Conservation (phyloP, 2,113 vertebrate genomes). For the Hippolais icterina region DNA sequence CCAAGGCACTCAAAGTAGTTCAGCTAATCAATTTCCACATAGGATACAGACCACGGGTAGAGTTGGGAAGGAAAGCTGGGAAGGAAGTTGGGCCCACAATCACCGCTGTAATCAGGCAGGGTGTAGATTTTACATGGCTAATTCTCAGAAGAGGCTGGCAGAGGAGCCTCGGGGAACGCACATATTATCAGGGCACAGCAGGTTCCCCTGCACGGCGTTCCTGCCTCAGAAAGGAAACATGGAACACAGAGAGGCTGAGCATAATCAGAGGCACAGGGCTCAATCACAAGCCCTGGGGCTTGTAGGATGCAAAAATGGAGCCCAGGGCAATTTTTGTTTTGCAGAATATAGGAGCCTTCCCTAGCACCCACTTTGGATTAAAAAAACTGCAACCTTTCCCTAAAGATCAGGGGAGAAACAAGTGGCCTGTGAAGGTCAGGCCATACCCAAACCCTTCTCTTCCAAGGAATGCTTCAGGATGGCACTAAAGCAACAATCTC, state of each 20-base stretch:
- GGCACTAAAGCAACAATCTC: not conserved
- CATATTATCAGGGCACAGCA: not conserved
- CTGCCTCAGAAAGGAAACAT: not conserved
- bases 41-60: not conserved
- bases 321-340: not conserved
- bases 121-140: not conserved
- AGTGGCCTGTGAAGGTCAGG: not conserved
- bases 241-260: not conserved
- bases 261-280: not conserved
- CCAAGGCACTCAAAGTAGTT: not conserved
- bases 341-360: not conserved
- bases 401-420: not conserved
- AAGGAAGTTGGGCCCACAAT: not conserved
- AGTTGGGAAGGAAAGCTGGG: not conserved
- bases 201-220: not conserved
- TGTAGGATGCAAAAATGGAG: not conserved
- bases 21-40: not conserved
- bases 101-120: not conserved
- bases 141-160: not conserved
- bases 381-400: not conserved
- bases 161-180: not conserved
- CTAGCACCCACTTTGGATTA: not conserved
- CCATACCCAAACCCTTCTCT: not conserved
- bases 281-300: not conserved
- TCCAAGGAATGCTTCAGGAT: not conserved